Evolutionary conservation across 92 coral and sea anemone species (phyloP).

Genomic region (Parazoanthus swiftii): DNA sequence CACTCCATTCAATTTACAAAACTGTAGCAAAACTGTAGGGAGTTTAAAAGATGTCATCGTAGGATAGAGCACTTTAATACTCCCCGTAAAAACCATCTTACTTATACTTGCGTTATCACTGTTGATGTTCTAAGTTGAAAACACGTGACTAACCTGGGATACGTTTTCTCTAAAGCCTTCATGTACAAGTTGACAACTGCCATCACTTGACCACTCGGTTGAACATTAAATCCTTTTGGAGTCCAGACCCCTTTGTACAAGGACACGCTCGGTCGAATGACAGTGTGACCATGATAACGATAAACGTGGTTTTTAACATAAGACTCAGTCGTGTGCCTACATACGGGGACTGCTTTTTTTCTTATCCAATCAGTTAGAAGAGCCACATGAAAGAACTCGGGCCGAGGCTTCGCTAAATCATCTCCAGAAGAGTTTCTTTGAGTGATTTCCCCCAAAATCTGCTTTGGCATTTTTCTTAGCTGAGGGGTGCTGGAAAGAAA

Average conservation of each 20-base stretch:
- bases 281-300: slow-evolving; percentile 48
- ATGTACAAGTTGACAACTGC: slow-evolving; percentile 52
- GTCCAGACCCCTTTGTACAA: slow-evolving; percentile 26
- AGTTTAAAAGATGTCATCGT: too few species aligned
- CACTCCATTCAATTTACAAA: too few species aligned
- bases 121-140: too few species aligned
- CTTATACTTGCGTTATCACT: too few species aligned
- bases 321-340: slow-evolving; percentile 45
- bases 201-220: slow-evolving; percentile 13
- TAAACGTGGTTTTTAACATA: slow-evolving; percentile 26
- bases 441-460: not conserved
- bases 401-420: not conserved
- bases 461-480: slow-evolving; percentile 4
- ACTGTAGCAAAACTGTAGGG: too few species aligned
- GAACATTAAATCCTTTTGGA: not conserved
- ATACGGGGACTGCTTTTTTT: slow-evolving; percentile 52
- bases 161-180: slow-evolving; percentile 64
- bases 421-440: not conserved
- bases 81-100: too few species aligned
- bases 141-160: slow-evolving; percentile 55
- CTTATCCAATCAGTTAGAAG: slow-evolving; percentile 64
- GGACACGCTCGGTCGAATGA: slow-evolving; percentile 24
- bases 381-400: slow-evolving; percentile 58
- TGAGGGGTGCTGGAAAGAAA: slow-evolving; percentile 43
- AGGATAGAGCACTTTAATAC: too few species aligned